phyloP scores from a whole-genome alignment of 2,888 invertebrate species.

The Cynaeus angustus region DNA sequence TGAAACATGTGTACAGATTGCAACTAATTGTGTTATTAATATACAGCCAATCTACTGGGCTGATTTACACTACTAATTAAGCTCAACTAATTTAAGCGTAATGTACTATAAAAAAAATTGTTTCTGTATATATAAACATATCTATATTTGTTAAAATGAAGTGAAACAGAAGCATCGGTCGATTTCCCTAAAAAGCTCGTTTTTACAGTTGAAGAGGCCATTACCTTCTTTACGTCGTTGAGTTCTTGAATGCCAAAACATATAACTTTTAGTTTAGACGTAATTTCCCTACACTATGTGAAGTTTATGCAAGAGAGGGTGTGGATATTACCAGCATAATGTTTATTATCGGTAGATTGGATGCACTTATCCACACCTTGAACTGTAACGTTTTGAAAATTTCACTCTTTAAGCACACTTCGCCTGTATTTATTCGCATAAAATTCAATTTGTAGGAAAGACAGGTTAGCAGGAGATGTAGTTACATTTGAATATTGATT shows the following conservation, averaged over 20 bases:
- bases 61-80: slow-evolving; percentile 13
- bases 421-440: slow-evolving; percentile 16
- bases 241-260: slow-evolving; percentile 36
- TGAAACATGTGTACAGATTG: slow-evolving; percentile 25
- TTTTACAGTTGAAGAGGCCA: slow-evolving; percentile 25
- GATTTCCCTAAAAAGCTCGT: slow-evolving; percentile 42
- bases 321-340: slow-evolving; percentile 36
- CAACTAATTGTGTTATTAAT: slow-evolving; percentile 27
- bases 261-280: slow-evolving; percentile 30
- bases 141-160: slow-evolving; percentile 32
- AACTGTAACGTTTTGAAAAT: slow-evolving; percentile 31
- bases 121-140: background rate
- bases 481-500: slow-evolving; percentile 5
- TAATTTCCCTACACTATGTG: slow-evolving; percentile 15
- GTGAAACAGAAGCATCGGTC: slow-evolving; percentile 2
- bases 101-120: background rate
- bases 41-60: slow-evolving; percentile 2
- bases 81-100: background rate
- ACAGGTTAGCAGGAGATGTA: no score
- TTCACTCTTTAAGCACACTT: slow-evolving; percentile 2
- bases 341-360: slow-evolving; percentile 29
- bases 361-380: slow-evolving; percentile 34
- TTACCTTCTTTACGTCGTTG: slow-evolving; percentile 25
- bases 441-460: no score
- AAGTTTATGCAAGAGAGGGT: slow-evolving; percentile 29